These are phyloP conservation scores for Hypena proboscidalis DNA, from an alignment of 2,888 invertebrate genomes.

Conservation along the genomic window DNA sequence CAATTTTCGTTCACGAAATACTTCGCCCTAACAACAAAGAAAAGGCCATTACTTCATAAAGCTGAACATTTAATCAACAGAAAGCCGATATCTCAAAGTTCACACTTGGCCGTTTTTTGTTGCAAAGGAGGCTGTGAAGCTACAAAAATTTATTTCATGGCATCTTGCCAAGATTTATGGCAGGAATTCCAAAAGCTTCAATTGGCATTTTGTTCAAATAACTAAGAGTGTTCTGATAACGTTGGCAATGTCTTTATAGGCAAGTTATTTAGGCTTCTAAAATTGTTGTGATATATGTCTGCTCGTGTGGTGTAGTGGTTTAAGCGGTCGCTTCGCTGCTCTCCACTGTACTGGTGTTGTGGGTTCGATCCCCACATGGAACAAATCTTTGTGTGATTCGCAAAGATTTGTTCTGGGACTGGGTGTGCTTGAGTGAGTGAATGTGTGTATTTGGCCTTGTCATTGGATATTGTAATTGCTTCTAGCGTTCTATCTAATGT, in stretches of 20 bases:
- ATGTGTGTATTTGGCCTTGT: too few species aligned
- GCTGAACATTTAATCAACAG: neutral
- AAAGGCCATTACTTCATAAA: neutral
- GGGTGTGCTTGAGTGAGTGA: too few species aligned
- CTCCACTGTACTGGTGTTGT: too few species aligned
- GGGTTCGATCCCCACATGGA: too few species aligned
- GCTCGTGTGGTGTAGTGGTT: too few species aligned
- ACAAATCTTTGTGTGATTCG: too few species aligned
- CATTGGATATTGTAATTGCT: too few species aligned
- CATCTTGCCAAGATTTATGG: constrained; percentile 25
- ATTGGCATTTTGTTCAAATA: constrained; percentile 34
- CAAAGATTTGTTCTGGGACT: too few species aligned
- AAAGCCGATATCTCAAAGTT: constrained; percentile 11
- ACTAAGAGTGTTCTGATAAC: constrained; percentile 17
- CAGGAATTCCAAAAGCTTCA: constrained; percentile 22
- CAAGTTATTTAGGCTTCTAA: constrained; percentile 7
- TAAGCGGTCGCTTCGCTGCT: too few species aligned
- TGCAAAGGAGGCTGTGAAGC: constrained; percentile 4
- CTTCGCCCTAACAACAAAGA: too few species aligned
- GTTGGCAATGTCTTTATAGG: constrained; percentile 8
- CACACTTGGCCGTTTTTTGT: constrained; percentile 30
- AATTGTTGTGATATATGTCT: neutral
- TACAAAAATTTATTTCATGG: constrained; percentile 33
- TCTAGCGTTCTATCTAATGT: too few species aligned
- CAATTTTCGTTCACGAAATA: too few species aligned